phyloP scores from a whole-genome alignment of 2,113 vertebrate species.

The Varanus komodoensis region DNA sequence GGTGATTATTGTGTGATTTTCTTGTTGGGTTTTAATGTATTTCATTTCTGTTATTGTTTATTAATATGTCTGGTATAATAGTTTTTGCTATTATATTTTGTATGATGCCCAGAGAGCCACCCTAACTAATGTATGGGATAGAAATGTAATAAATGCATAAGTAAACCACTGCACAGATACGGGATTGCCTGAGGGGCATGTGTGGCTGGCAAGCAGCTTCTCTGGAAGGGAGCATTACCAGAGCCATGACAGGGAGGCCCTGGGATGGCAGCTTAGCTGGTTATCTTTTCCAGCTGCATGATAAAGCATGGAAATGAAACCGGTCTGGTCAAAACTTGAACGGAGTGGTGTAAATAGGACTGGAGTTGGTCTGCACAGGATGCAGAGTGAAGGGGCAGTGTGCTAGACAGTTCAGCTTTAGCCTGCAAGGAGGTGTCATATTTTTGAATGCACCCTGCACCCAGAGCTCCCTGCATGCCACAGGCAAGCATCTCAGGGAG shows the following conservation, averaged over 20 bases:
- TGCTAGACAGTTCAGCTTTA: not conserved
- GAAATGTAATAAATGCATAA: no score
- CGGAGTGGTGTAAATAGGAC: not conserved
- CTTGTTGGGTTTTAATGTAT: no score
- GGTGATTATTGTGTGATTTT: no score
- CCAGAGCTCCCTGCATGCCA: not conserved
- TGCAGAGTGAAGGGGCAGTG: no score
- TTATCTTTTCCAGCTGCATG: not conserved
- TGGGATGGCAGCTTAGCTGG: no score
- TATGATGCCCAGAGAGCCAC: no score
- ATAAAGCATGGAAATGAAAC: not conserved
- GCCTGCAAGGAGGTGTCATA: not conserved
- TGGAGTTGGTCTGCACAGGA: no score
- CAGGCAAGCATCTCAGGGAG: not conserved
- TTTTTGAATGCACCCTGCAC: not conserved
- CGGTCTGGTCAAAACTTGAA: not conserved
- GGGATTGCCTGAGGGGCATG: not conserved
- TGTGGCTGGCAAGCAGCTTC: not conserved
- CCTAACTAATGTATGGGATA: no score
- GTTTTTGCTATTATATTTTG: no score
- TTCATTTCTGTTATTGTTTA: no score
- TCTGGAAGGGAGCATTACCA: not conserved
- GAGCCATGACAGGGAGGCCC: not conserved
- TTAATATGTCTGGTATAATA: no score
- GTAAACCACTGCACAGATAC: not conserved